These are phyloP conservation scores for Siniperca obscura DNA, from an alignment of 2,797 vertebrate species.

Conservation along the genomic window DNA sequence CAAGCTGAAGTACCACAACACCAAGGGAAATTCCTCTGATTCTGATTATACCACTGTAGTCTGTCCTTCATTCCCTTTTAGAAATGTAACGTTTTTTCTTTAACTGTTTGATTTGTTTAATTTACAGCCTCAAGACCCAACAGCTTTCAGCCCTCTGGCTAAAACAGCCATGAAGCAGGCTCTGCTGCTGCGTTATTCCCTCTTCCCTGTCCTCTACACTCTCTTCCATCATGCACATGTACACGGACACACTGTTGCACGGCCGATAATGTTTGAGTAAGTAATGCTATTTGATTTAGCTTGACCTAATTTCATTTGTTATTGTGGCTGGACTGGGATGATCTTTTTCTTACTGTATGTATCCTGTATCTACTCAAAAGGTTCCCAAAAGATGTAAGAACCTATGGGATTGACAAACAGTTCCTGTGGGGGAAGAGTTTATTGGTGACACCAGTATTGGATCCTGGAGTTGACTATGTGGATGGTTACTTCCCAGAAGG, in stretches of 20 bases:
- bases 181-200: slow-evolving; percentile 88
- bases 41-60: no score
- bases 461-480: slow-evolving; percentile 82
- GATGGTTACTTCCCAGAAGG: slow-evolving; percentile 88
- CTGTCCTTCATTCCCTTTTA: not conserved
- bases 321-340: not conserved
- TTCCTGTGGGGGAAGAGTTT: slow-evolving; percentile 91
- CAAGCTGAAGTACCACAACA: not conserved
- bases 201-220: slow-evolving; percentile 90
- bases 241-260: slow-evolving; percentile 86
- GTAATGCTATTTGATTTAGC: slow-evolving; percentile 35
- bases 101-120: not conserved
- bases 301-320: not conserved
- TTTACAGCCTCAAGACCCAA: slow-evolving; percentile 88
- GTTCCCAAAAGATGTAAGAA: slow-evolving; percentile 86
- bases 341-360: not conserved
- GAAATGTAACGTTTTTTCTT: not conserved
- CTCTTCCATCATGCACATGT: slow-evolving; percentile 89
- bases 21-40: not conserved
- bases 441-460: slow-evolving; percentile 89
- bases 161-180: slow-evolving; percentile 87
- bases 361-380: slow-evolving; percentile 65
- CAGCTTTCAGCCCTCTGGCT: slow-evolving; percentile 83
- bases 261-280: slow-evolving; percentile 91
- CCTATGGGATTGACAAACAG: slow-evolving; percentile 88